phyloP scores from a whole-genome alignment of 2,888 invertebrate genomes.

The Pterostichus niger region DNA sequence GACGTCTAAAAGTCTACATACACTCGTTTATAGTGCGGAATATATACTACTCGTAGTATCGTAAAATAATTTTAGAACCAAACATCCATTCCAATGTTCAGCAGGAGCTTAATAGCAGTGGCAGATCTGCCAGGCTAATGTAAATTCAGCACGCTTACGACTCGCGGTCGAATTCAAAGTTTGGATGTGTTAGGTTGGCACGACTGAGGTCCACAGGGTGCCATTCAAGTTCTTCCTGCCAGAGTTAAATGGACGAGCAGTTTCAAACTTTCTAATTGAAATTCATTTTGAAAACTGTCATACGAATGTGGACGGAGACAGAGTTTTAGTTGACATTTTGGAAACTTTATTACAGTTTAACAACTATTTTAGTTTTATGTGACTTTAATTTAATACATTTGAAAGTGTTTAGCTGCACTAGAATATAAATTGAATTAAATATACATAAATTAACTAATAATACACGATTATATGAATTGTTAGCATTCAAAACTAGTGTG shows the following conservation, averaged over 20 bases:
- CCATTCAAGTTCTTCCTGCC: constrained; percentile 46
- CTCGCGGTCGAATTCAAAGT: constrained; percentile 28
- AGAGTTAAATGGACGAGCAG: constrained; percentile 6
- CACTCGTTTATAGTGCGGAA: no score
- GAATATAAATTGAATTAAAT: no score
- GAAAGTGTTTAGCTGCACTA: no score
- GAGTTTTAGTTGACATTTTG: neutral
- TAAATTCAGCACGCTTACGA: constrained; percentile 41
- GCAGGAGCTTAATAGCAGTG: neutral
- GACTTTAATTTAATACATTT: no score
- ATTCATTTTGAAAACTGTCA: constrained; percentile 38
- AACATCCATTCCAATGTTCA: no score
- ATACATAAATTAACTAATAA: no score
- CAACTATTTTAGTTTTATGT: neutral
- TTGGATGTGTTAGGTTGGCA: constrained; percentile 26
- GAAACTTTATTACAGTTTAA: constrained; percentile 18
- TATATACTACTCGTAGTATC: no score
- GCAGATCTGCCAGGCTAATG: neutral
- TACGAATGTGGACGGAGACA: neutral
- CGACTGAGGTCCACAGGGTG: constrained; percentile 24
- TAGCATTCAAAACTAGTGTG: no score
- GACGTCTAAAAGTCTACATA: no score
- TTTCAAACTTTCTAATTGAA: constrained; percentile 38
- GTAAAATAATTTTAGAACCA: no score
- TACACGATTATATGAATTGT: no score